Evolutionary conservation across 2,797 vertebrate genomes (phyloP), one percentile per base, ranked within the genome.

Genomic region (Propithecus deckenii): DNA sequence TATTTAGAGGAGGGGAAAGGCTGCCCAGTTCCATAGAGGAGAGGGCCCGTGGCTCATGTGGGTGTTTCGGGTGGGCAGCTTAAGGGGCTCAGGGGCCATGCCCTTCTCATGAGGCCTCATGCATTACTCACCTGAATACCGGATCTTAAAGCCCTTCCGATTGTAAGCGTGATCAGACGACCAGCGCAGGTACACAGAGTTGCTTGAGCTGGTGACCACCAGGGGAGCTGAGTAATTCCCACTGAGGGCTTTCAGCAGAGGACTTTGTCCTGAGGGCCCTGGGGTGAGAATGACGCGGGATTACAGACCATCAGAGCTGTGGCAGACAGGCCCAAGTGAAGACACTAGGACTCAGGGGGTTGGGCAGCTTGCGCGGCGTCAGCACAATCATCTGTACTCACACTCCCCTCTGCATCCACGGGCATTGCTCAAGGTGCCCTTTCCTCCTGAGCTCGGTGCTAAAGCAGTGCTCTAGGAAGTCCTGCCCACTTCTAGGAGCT

Each of bases 131-230:
- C 99, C 99, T 11, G 99, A 99, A 97, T 99, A 99, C 50, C 99
- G 99, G 89, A 99, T 99, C 97, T 99, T 99, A 98, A 99, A 99
- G 74, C 99, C 99, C 98, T 99, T 99, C 98, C 99, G 99, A 97
- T 99, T 99, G 97, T 99, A 99, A 23, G 99, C 99, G 1, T 99
- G 99, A 97, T 99, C 99, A 7, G 99, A 99, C 46, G 99, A 99
- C 99, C 99, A 99, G 93, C 99, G 99, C 90, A 99, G 99, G 97
- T 99, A 99, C 81, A 99, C 99, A 91, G 98, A 99, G 98, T 99
- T 99, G 91, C 98, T 99, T 0, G 99, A 99, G 98, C 99, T 99
- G 97, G 99, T 99, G 98, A 99, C 99, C 10, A 99, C 99, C 98
- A 99, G 98, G 0, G 99, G 99, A 69, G 99, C 99, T 2, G 99